Evolutionary conservation across 2,888 invertebrate genomes (phyloP), one percentile per base, ranked within the genome.

Genomic region (Protodeltote pygarga): DNA sequence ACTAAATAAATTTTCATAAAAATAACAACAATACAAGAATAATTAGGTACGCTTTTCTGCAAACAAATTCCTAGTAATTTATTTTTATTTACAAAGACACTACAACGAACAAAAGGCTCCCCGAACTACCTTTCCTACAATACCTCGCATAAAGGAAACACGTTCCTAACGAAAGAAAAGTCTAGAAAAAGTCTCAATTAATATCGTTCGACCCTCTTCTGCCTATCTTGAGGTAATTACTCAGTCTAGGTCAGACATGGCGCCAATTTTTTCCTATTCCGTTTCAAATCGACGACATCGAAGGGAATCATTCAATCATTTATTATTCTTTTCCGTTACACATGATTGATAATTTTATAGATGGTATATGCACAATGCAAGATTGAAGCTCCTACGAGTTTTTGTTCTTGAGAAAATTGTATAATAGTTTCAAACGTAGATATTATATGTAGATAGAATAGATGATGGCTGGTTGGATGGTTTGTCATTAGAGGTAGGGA

Each of bases 181-280:
- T 13, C n/a, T 15, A 45, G 39, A 29, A 64, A 65, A 65, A 67
- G 2, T 13, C 3, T 19, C 27, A 29, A 67, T 59, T 51, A 54
- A 17, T 24, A 17, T 27, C 40, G 16, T 16, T 34, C 25, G 24
- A 42, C 55, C 55, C 55, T 25, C 13, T 9, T 44, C 50, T 44
- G 17, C 31, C 33, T 33, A 50, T 35, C 17, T 15, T 37, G 28
- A 38, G 34, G 11, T 49, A 63, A 31, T 41, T 46, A 45, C 28
- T 10, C 11, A 33, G 35, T 60, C 40, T 52, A 55, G 48, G 55
- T 64, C 55, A 55, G 65, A 51, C 42, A 5, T 64, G 65, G 65
- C 65, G 65, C 65, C 65, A 52, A 44, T 46, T 66, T 65, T 65
- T 65, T 65, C 4, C 11, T 2, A 11, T 13, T 14, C 4, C 14